Evolutionary conservation across 1,140 invertebrate species (phyloP), one percentile per base, ranked within the genome.

Genomic region (Choristoneura fumiferana): DNA sequence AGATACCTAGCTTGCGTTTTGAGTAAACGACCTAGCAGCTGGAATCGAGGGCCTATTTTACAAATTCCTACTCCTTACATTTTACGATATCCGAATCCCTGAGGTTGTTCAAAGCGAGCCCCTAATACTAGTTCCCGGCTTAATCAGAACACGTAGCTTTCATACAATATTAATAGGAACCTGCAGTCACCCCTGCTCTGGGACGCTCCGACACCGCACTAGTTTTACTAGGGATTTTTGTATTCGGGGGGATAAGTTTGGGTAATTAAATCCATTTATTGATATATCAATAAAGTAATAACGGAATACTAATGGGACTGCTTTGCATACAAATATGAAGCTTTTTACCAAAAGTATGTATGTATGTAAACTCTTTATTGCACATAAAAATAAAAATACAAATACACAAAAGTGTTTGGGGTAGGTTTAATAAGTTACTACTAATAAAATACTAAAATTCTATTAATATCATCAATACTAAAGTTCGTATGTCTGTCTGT

Each of bases 161-260:
- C 55, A 43, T 57, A 36, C 55, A 57, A 57, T 57, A 57, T 57
- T 45, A 57, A 57, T 57, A 39, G 39, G 14, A 43, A 57, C 43
- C 22, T 57, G 55, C 55, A 57, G 37, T 38, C 55, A 14, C 37
- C 55, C 39, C 55, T 43, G 18, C 15, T 8, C 6, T 14, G 17
- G 17, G 22, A 5, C 1, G n/a, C 54, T 38, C n/a, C n/a, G n/a
- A n/a, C n/a, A 52, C 9, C 9, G 12, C 37, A 29, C 17, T 49
- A 49, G 43, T 29, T 49, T 29, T 49, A 49, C 22, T n/a, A 10
- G 43, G 22, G 43, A 49, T 49, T 49, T 49, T 49, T 29, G 40
- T 45, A 29, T 29, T 45, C 18, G 40, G 37, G 13, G 37, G 40
- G 17, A 8, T n/a, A n/a, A 5, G 43, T 49, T 17, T 49, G 18